A percentile compares a stretch with the other conserved stretches of the same genome.
These are phyloP conservation scores for Catocala fraxini DNA, from an alignment of 2,888 invertebrate species.

Conservation along the genomic window DNA sequence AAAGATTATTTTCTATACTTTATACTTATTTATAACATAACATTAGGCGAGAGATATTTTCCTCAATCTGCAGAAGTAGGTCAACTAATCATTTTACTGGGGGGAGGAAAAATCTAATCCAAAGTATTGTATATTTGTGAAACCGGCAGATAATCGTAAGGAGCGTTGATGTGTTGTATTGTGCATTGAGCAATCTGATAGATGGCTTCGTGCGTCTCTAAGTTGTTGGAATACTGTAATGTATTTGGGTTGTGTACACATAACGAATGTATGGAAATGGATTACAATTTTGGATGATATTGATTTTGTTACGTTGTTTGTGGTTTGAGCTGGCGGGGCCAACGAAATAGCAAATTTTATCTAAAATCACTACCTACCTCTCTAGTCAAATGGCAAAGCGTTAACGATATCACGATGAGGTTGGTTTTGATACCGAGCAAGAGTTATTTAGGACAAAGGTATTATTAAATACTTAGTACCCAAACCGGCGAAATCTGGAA, in stretches of 20 bases:
- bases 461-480: too few relatives aligned
- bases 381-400: too few relatives aligned
- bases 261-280: constrained; percentile 2
- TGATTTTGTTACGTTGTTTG: background rate
- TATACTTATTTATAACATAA: constrained; percentile 18
- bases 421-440: too few relatives aligned
- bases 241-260: constrained; percentile 18
- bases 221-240: constrained; percentile 35
- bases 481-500: too few relatives aligned
- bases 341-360: too few relatives aligned
- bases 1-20: constrained; percentile 11
- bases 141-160: constrained; percentile 34
- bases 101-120: constrained; percentile 34
- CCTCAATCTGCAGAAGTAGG: constrained; percentile 44
- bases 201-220: constrained; percentile 25
- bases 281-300: background rate
- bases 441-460: too few relatives aligned
- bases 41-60: constrained; percentile 33
- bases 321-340: too few relatives aligned
- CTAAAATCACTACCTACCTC: too few relatives aligned
- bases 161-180: constrained; percentile 32
- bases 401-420: too few relatives aligned
- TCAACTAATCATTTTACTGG: constrained; percentile 48
- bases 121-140: constrained; percentile 34
- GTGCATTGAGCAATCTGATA: constrained; percentile 39